Evolutionary conservation across 1,140 invertebrate species (phyloP), one percentile per base, ranked within the genome.

Genomic region (Halotydeus destructor): DNA sequence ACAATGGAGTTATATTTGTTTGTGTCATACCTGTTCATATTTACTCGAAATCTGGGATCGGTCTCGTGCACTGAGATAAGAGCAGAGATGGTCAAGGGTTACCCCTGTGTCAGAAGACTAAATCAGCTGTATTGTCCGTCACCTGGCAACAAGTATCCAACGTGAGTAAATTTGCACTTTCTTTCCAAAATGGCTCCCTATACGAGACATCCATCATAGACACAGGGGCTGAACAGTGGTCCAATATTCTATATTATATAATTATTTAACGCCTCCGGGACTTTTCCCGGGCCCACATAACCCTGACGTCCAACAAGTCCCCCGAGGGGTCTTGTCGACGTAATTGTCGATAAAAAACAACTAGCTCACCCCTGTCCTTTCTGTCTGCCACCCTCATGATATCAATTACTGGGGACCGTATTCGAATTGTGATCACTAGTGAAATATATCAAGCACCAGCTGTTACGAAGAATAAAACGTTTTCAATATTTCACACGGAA

Each of bases 41-140:
- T 5, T 19, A 33, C 12, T 19, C 12, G 5, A 5, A 16, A 33
- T 16, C 19, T 16, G 12, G 14, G 4, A 33, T 33, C n/a, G 22
- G 6, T n/a, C 22, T 37, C 35, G n/a, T n/a, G n/a, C n/a, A n/a
- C n/a, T n/a, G n/a, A n/a, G n/a, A n/a, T n/a, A n/a, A n/a, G n/a
- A 16, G 22, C 26, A 22, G 47, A 52, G 45, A 49, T 61, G 16
- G 76, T 83, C 48, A 67, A 75, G 58, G 80, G 82, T 50, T 71
- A 78, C 48, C 82, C 82, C 23, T 88, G 82, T 57, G 78, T 86
- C 47, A 84, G 82, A 58, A 65, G 75, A 50, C 71, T 78, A 55
- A 78, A 82, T 63, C 82, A 86, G 61, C 66, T 86, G 21, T 86
- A 80, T 58, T 88, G 83, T 62, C 78, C 81, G 23, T 82, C 77